phyloP scores from a whole-genome alignment of 2,888 invertebrate species.

The Agriopis aurantiaria region DNA sequence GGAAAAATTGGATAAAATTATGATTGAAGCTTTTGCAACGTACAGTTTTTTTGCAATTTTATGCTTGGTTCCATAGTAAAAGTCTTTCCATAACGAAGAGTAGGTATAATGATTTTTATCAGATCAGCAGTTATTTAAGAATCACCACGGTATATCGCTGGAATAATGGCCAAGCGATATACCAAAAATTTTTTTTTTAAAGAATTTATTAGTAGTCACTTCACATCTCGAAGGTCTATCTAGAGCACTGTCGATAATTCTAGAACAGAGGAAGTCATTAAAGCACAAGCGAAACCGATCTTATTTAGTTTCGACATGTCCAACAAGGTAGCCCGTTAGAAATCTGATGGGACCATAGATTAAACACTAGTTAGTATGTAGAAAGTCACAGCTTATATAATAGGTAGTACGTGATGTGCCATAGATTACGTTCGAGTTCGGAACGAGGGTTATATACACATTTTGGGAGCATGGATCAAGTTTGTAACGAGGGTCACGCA shows the following conservation, averaged over 20 bases:
- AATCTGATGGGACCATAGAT: constrained; percentile 16
- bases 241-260: constrained; percentile 25
- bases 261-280: constrained; percentile 36
- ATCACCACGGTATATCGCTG: neutral
- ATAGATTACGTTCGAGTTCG: neutral
- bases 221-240: constrained; percentile 16
- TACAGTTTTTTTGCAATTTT: neutral
- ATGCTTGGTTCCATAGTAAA: neutral
- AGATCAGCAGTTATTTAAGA: neutral
- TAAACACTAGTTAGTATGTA: neutral
- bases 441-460: too few species aligned
- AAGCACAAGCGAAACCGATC: constrained; percentile 30
- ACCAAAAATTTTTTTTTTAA: too few species aligned
- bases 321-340: constrained; percentile 30
- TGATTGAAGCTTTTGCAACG: too few species aligned
- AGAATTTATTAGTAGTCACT: constrained; percentile 13
- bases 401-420: neutral
- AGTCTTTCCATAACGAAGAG: neutral
- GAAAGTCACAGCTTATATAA: neutral
- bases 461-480: too few species aligned
- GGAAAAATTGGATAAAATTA: too few species aligned
- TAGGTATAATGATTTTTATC: neutral
- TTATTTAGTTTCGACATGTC: constrained; percentile 19
- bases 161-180: too few species aligned
- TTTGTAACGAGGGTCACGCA: too few species aligned